phyloP scores from a whole-genome alignment of 2,797 vertebrate genomes.

The Aplochiton taeniatus region DNA sequence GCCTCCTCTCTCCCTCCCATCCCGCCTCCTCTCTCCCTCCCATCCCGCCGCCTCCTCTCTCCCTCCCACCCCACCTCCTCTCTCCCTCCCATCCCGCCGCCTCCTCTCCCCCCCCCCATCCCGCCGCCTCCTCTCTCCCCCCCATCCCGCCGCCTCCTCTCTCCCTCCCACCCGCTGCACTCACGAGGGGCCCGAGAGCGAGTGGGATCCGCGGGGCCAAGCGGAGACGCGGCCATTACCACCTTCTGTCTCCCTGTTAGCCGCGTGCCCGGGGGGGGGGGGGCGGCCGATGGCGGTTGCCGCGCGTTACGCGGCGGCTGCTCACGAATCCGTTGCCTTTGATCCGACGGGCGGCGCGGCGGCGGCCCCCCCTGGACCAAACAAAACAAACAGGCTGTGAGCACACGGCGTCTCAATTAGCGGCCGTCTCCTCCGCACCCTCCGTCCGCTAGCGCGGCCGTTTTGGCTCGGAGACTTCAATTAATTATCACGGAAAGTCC shows the following conservation, averaged over 20 bases:
- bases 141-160: too few species aligned
- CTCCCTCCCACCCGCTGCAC: conserved; percentile 8
- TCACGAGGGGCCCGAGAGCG: conserved; percentile 24
- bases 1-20: neutral
- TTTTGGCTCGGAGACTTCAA: conserved; percentile 22
- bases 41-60: too few species aligned
- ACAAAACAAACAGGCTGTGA: conserved; percentile 48
- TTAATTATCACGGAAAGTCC: conserved; percentile 6
- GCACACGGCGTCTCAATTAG: conserved; percentile 47
- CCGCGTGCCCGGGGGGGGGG: neutral
- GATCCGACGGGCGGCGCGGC: conserved; percentile 23
- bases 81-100: too few species aligned
- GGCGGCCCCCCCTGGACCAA: conserved; percentile 40
- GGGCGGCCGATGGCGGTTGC: too few species aligned
- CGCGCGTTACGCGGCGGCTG: too few species aligned
- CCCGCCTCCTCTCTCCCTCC: too few species aligned
- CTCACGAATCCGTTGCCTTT: too few species aligned
- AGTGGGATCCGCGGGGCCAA: too few species aligned
- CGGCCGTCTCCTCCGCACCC: conserved; percentile 24
- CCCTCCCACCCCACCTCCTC: too few species aligned
- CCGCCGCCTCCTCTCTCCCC: too few species aligned
- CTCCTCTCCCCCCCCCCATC: too few species aligned
- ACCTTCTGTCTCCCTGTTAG: conserved; percentile 49
- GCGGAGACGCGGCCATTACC: conserved; percentile 41
- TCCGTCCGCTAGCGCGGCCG: conserved; percentile 13